A percentile compares a stretch with the other conserved stretches of the same genome.
Evolutionary conservation across 92 coral and sea anemone species (phyloP).

Genomic region (Montipora capitata): DNA sequence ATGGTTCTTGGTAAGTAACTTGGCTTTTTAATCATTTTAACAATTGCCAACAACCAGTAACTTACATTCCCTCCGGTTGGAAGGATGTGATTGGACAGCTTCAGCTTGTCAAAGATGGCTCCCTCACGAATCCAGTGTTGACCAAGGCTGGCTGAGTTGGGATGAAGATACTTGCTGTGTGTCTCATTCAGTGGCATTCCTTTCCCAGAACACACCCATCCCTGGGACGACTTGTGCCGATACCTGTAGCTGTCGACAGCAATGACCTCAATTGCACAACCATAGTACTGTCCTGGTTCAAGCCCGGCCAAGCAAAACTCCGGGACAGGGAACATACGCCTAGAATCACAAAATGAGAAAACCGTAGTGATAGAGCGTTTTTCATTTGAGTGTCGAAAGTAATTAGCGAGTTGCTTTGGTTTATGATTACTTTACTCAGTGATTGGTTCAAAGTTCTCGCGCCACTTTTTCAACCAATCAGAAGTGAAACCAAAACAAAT

Average conservation of each 20-base stretch:
- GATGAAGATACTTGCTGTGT: constrained; percentile 78
- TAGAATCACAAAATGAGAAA: constrained; percentile 18
- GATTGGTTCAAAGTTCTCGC: too few species aligned
- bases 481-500: too few species aligned
- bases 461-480: too few species aligned
- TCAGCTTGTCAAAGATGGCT: constrained; percentile 88
- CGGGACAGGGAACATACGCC: constrained; percentile 95
- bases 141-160: constrained; percentile 89
- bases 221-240: constrained; percentile 71
- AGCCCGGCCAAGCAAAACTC: constrained; percentile 87
- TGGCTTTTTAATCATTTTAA: too few species aligned
- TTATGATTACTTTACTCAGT: too few species aligned
- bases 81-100: constrained; percentile 81
- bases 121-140: constrained; percentile 86
- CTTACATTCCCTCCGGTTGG: constrained; percentile 81
- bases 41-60: not conserved
- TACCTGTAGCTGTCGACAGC: constrained; percentile 85
- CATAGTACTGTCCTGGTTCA: constrained; percentile 84
- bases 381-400: too few species aligned
- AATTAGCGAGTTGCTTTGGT: too few species aligned
- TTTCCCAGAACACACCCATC: constrained; percentile 79
- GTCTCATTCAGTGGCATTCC: constrained; percentile 60
- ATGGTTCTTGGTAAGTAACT: too few species aligned
- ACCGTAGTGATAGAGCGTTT: not conserved
- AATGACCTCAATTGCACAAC: constrained; percentile 83